phyloP scores from a whole-genome alignment of 1,140 invertebrate species.

The Pogonomyrmex barbatus region DNA sequence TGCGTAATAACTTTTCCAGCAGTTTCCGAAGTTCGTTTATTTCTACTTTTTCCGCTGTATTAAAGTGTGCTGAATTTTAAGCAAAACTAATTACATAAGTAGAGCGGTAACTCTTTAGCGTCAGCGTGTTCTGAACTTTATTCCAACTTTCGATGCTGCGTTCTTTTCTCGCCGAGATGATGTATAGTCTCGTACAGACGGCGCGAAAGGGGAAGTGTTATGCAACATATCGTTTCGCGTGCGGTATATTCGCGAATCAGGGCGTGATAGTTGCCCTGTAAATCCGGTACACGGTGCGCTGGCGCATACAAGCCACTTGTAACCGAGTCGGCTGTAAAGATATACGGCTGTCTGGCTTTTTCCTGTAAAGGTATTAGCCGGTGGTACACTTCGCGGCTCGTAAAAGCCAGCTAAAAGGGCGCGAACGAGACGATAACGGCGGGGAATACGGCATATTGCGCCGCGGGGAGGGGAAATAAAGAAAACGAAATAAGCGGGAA shows the following conservation, averaged over 20 bases:
- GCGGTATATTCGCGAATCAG: slow-evolving; percentile 47
- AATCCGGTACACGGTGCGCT: slow-evolving; percentile 35
- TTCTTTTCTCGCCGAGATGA: slow-evolving; percentile 35
- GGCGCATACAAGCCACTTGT: slow-evolving; percentile 45
- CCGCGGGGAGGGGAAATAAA: slow-evolving; percentile 21
- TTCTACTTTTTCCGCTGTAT: slow-evolving; percentile 27
- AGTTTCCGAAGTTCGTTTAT: slow-evolving; percentile 24
- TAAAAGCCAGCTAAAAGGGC: slow-evolving; percentile 24
- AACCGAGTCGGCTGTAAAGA: slow-evolving; percentile 44
- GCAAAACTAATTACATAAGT: slow-evolving; percentile 47
- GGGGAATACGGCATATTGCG: not conserved
- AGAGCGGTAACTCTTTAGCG: slow-evolving; percentile 29
- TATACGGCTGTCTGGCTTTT: slow-evolving; percentile 42
- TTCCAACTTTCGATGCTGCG: slow-evolving; percentile 27
- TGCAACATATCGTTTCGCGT: slow-evolving; percentile 36
- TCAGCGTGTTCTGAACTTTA: slow-evolving; percentile 21
- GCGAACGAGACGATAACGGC: slow-evolving; percentile 16
- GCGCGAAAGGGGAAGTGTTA: not conserved
- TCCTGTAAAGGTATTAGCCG: slow-evolving; percentile 37
- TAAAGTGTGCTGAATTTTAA: slow-evolving; percentile 52
- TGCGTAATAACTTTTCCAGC: not conserved
- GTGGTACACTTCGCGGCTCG: slow-evolving; percentile 31
- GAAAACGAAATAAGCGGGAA: slow-evolving; percentile 15
- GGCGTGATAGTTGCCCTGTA: slow-evolving; percentile 50
- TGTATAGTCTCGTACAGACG: slow-evolving; percentile 9